These are phyloP conservation scores for cattle (Bos taurus) DNA, from an alignment of 2,113 vertebrate species.

Conservation along the genomic window DNA sequence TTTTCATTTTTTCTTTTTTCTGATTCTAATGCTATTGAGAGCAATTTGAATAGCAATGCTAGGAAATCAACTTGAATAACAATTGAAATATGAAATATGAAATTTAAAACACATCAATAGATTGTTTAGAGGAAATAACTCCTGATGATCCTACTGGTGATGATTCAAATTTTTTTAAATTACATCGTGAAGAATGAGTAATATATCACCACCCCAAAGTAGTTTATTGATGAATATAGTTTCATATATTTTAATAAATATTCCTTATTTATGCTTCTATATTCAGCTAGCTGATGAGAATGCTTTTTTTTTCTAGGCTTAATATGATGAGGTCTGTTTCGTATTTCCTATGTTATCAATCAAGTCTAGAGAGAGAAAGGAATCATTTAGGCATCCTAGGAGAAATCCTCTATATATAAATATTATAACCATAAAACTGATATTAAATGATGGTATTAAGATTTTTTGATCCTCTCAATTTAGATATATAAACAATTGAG, in stretches of 20 bases:
- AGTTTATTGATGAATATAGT: not conserved
- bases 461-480: not conserved
- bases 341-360: not conserved
- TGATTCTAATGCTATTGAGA: not conserved
- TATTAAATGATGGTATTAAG: not conserved
- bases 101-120: not conserved
- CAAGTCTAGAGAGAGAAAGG: not conserved
- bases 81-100: not conserved
- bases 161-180: not conserved
- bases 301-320: not conserved
- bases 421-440: not conserved
- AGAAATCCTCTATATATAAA: not conserved
- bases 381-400: not conserved
- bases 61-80: not conserved
- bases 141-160: not conserved
- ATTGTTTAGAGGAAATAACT: not conserved
- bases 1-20: not conserved
- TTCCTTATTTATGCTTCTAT: not conserved
- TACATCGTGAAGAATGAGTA: not conserved
- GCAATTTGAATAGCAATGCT: not conserved
- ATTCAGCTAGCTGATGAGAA: not conserved
- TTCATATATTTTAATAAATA: conserved; percentile 6
- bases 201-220: not conserved
- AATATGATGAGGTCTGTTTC: not conserved
- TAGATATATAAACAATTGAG: not conserved